A percentile compares a stretch with the other conserved stretches of the same genome.
Conservation (phyloP, 2,888 invertebrate genomes). For the Lutraria lutraria region DNA sequence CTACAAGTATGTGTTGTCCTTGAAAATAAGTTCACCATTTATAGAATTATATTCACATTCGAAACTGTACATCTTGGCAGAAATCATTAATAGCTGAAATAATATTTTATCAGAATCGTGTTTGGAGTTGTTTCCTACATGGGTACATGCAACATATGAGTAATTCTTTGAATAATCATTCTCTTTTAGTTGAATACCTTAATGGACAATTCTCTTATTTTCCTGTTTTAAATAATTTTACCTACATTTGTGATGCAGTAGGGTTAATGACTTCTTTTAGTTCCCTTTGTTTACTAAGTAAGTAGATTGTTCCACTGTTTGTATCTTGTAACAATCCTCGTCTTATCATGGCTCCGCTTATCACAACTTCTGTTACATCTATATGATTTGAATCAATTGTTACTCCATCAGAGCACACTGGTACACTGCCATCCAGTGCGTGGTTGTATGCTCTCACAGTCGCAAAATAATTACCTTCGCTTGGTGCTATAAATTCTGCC, state of each 20-base stretch:
- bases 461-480: slow-evolving; percentile 69
- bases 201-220: too few relatives aligned
- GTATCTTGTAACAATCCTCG: slow-evolving; percentile 68
- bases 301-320: slow-evolving; percentile 49
- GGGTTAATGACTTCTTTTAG: slow-evolving; percentile 55
- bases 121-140: too few relatives aligned
- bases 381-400: slow-evolving; percentile 67
- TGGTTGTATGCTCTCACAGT: slow-evolving; percentile 78
- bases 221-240: too few relatives aligned
- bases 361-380: slow-evolving; percentile 48
- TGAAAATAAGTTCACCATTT: too few relatives aligned
- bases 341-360: slow-evolving; percentile 63
- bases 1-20: too few relatives aligned
- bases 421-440: slow-evolving; percentile 73
- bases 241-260: slow-evolving; percentile 66
- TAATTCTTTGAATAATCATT: too few relatives aligned
- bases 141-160: too few relatives aligned
- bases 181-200: too few relatives aligned
- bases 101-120: too few relatives aligned
- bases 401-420: slow-evolving; percentile 80
- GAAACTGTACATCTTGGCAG: too few relatives aligned
- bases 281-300: slow-evolving; percentile 59
- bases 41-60: too few relatives aligned
- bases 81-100: too few relatives aligned
- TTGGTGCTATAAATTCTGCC: slow-evolving; percentile 55